phyloP scores from a whole-genome alignment of 2,888 invertebrate species.

The Ornithoptera alexandrae region DNA sequence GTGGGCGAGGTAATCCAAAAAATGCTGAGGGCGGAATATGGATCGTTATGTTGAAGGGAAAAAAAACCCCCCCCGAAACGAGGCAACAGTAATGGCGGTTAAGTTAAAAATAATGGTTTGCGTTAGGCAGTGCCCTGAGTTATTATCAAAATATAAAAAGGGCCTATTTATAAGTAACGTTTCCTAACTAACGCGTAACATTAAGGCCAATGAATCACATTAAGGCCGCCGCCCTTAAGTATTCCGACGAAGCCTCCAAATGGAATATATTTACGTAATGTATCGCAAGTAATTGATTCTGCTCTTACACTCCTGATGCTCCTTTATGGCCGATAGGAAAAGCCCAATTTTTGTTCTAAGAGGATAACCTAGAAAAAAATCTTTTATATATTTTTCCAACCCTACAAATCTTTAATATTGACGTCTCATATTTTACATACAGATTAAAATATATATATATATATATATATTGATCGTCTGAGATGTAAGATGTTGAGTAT shows the following conservation, averaged over 20 bases:
- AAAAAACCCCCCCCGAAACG: conserved; percentile 34
- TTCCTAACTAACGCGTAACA: conserved; percentile 6
- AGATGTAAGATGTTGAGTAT: too few relatives aligned
- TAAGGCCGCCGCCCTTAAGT: background rate
- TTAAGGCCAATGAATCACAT: conserved; percentile 1
- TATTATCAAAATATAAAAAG: conserved; percentile 26
- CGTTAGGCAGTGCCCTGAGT: conserved; percentile 33
- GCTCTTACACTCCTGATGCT: background rate
- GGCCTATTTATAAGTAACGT: conserved; percentile 19
- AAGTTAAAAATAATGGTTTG: conserved; percentile 44
- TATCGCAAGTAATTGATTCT: background rate
- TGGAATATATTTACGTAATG: background rate
- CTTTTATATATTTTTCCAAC: too few relatives aligned
- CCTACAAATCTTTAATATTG: too few relatives aligned
- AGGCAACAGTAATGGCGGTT: conserved; percentile 41
- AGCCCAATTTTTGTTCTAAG: too few relatives aligned
- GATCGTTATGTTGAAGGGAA: conserved; percentile 36
- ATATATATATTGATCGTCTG: too few relatives aligned
- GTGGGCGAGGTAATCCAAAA: conserved; percentile 37
- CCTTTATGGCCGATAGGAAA: too few relatives aligned
- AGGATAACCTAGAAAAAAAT: too few relatives aligned
- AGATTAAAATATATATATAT: too few relatives aligned
- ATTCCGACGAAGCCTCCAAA: background rate
- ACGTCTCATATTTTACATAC: too few relatives aligned
- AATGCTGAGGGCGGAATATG: conserved; percentile 36